phyloP scores from a whole-genome alignment of 1,140 invertebrate species.

The Idris sp. region DNA sequence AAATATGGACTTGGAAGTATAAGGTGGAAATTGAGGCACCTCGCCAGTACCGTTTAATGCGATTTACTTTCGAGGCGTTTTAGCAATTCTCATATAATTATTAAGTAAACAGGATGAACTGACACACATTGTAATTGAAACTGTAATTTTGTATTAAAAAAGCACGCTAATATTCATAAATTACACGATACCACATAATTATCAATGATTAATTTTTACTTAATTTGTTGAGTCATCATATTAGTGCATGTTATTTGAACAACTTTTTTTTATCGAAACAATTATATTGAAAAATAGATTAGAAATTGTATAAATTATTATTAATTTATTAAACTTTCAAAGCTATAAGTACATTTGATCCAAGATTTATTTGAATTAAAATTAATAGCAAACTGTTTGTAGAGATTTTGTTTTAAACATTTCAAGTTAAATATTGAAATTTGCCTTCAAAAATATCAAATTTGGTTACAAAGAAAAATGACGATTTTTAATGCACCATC shows the following conservation, averaged over 20 bases:
- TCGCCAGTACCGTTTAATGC: conserved; percentile 26
- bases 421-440: no score
- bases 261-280: conserved; percentile 10
- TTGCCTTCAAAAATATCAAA: no score
- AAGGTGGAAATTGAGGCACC: conserved; percentile 40
- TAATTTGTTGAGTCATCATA: neutral
- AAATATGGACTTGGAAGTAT: conserved; percentile 28
- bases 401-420: no score
- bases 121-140: conserved; percentile 14
- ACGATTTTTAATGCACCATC: conserved; percentile 38
- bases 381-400: no score
- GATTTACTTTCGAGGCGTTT: conserved; percentile 49
- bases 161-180: conserved; percentile 9
- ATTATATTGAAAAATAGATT: no score
- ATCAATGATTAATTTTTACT: neutral
- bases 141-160: conserved; percentile 25
- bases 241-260: no score
- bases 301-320: no score
- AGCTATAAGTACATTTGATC: no score
- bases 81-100: conserved; percentile 16
- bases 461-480: conserved; percentile 4
- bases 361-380: no score
- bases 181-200: neutral
- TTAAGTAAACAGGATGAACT: conserved; percentile 40
- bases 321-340: no score